Evolutionary conservation across 1,140 invertebrate genomes (phyloP).

Genomic region (Listronotus oregonensis): DNA sequence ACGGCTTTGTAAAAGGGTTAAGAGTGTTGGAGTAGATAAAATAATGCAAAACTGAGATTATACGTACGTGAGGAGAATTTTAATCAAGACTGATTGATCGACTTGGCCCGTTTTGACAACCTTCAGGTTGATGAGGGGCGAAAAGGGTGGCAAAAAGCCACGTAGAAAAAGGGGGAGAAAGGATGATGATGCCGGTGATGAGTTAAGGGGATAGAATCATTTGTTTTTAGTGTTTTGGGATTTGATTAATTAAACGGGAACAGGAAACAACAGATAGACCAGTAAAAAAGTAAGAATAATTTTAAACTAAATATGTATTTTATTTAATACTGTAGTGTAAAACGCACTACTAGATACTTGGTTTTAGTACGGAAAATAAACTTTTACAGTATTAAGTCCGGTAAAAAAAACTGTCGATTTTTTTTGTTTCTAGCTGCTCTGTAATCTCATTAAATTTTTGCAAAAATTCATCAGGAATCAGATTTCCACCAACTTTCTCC

Average conservation of each 20-base stretch:
- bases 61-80: conserved; percentile 54
- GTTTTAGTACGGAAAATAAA: too few species aligned
- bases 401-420: too few species aligned
- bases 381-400: too few species aligned
- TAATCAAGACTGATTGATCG: conserved; percentile 55
- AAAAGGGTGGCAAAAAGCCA: not conserved
- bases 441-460: too few species aligned
- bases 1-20: conserved; percentile 33
- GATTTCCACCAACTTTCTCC: too few species aligned
- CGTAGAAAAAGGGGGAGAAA: conserved; percentile 21
- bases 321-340: too few species aligned
- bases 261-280: not conserved
- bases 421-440: too few species aligned
- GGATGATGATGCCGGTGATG: conserved; percentile 35
- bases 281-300: too few species aligned
- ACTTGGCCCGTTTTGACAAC: conserved; percentile 43
- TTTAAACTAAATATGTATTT: too few species aligned
- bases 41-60: conserved; percentile 55
- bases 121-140: conserved; percentile 10
- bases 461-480: too few species aligned
- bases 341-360: too few species aligned
- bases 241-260: conserved; percentile 35
- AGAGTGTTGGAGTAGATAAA: conserved; percentile 48
- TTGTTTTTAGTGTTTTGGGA: conserved; percentile 38
- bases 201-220: conserved; percentile 36